Base-by-base conservation (phyloP, 2,113 vertebrate genomes). In the Odontesthes bonariensis region DNA sequence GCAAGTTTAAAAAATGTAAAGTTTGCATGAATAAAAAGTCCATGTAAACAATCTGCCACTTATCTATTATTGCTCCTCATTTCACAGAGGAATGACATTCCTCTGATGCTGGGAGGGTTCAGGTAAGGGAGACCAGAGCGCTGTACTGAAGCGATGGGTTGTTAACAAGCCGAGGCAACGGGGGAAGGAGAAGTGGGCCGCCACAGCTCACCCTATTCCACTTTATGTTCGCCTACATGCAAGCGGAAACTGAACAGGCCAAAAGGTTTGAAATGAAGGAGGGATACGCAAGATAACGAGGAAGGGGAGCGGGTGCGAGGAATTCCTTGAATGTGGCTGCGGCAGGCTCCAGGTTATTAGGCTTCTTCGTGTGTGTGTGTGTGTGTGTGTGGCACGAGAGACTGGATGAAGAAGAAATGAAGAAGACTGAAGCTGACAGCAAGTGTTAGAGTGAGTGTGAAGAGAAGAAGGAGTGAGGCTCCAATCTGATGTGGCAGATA, bases 161-260 rank as follows among this genome's bases (percentile, higher is more conserved):
- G 74, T 86, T 88, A 90, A 92, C 71, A 83, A 84, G 64, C 53
- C 71, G 0, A 46, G 3, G 22, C 54, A 17, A 6, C 19, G 5
- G 61, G 69, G 61, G 69, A 77, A 77, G 54, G 54, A 47, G 46
- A 69, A 74, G 55, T 38, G 1, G 49, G 47, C 52, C 51, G 73
- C 75, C 54, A 20, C 49, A 73, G 42, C 64, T 65, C 69, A 49
- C 69, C 78, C 69, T 80, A 27, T 13, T 49, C 69, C 53, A 77
- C 69, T 86, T 88, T 78, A 79, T 65, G 42, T 68, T 74, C 31
- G 19, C 35, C 19, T 1, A 12, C n/a, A 46, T 46, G 22, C 35
- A 13, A 66, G 75, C 72, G 73, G 61, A 47, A 88, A 86, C 82
- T 22, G 86, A 79, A 77, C 44, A 31, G 0, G 1, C 46, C 2